A percentile compares a stretch with the other conserved stretches of the same genome.
These are phyloP conservation scores for Crax fasciolata DNA, from an alignment of 2,797 vertebrate genomes.

Conservation along the genomic window DNA sequence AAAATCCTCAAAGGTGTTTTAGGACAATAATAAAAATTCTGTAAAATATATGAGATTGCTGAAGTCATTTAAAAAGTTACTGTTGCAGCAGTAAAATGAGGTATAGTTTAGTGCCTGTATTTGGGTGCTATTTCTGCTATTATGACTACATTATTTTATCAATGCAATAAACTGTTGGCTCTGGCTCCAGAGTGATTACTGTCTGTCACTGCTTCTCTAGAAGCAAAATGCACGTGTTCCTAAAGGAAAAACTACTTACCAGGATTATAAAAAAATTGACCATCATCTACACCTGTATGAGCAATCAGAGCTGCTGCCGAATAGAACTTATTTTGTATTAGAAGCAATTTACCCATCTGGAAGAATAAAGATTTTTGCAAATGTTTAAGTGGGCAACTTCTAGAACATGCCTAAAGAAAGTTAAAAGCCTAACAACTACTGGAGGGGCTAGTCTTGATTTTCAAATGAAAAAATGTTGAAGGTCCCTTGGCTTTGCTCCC, in stretches of 20 bases:
- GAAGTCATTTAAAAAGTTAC: neutral
- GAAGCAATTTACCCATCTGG: constrained; percentile 62
- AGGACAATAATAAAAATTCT: neutral
- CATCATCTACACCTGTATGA: constrained; percentile 14
- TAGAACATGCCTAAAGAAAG: constrained; percentile 28
- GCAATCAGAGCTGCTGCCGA: constrained; percentile 25
- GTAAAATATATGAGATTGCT: neutral
- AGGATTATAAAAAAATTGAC: constrained; percentile 53
- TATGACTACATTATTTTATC: neutral
- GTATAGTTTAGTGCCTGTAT: neutral
- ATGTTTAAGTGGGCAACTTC: constrained; percentile 22
- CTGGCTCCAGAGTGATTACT: neutral
- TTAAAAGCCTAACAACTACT: constrained; percentile 2
- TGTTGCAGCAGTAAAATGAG: neutral
- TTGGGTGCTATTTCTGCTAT: neutral
- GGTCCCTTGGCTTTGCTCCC: neutral
- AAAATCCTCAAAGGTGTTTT: neutral
- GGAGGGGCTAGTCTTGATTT: neutral
- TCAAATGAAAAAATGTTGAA: neutral
- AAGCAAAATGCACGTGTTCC: constrained; percentile 11
- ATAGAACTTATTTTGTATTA: constrained; percentile 54
- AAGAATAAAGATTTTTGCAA: constrained; percentile 53
- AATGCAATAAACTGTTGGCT: neutral
- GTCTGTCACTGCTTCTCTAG: constrained; percentile 11
- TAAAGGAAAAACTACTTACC: constrained; percentile 5